Evolutionary conservation across 2,113 vertebrate species (phyloP), one percentile per base, ranked within the genome.

Genomic region (Podocnemis expansa): DNA sequence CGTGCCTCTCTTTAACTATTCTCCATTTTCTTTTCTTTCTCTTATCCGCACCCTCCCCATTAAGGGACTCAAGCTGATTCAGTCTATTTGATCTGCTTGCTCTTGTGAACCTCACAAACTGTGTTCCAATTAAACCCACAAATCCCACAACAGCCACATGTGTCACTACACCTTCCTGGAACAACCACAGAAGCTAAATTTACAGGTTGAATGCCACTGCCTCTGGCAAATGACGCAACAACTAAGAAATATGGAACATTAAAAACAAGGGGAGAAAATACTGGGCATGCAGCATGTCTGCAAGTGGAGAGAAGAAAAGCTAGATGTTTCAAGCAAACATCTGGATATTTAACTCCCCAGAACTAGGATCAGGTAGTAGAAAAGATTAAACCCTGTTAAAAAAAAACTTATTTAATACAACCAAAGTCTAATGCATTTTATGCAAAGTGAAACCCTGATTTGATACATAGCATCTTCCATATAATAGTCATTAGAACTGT

Each of bases 151-250:
- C 10, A 58, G n/a, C 0, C 5, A 27, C 5, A 86, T n/a, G 41
- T 22, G 2, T 85, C 38, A 84, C 84, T 3, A 3, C 1, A 1
- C 1, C 4, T 25, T 4, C 16, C 2, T 11, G 52, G 11, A 21
- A 82, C 0, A 2, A 31, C 31, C 60, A n/a, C 29, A 6, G 8
- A 5, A 90, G 38, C 38, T 89, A 75, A 63, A 27, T 22, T 56
- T 4, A 16, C 1, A 63, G 60, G 12, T 0, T 5, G 6, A 85
- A 92, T 3, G 0, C 4, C 10, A 84, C n/a, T 82, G 81, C 49
- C 56, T 78, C 7, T 24, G 91, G 38, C 38, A 92, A 89, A 78
- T 1, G 89, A 0, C n/a, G n/a, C 29, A 16, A 84, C 27, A 88
- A 80, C 29, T 60, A 49, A 70, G 34, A 63, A 45, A 17, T 1